A percentile compares a stretch with the other conserved stretches of the same genome.
phyloP scores from a whole-genome alignment of 2,888 invertebrate species.

The Lithophane leautieri region DNA sequence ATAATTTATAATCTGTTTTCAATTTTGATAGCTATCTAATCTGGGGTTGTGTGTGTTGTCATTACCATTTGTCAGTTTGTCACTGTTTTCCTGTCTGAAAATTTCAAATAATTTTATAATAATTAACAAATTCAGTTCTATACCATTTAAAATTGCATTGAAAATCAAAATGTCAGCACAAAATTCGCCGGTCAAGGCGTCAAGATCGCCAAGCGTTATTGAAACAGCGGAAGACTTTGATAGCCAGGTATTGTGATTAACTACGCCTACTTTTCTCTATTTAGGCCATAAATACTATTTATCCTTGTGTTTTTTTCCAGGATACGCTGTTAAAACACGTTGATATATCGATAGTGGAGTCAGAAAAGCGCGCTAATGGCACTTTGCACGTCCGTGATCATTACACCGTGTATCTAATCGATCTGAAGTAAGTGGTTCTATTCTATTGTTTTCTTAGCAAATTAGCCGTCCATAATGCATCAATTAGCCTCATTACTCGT shows the following conservation, averaged over 20 bases:
- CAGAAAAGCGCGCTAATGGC: slow-evolving; percentile 94
- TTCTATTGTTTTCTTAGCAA: slow-evolving; percentile 74
- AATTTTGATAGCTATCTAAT: slow-evolving; percentile 28
- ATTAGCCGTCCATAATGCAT: slow-evolving; percentile 68
- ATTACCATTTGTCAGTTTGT: slow-evolving; percentile 47
- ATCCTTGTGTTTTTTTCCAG: slow-evolving; percentile 81
- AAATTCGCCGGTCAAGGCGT: slow-evolving; percentile 80
- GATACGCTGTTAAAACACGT: slow-evolving; percentile 93
- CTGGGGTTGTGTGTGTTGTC: too few relatives aligned
- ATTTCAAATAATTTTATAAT: slow-evolving; percentile 42
- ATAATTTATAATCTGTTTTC: slow-evolving; percentile 41
- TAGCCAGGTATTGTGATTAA: slow-evolving; percentile 78
- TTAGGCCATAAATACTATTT: slow-evolving; percentile 44
- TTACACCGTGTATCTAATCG: slow-evolving; percentile 94
- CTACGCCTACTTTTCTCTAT: slow-evolving; percentile 80
- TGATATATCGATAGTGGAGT: slow-evolving; percentile 94
- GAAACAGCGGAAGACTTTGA: slow-evolving; percentile 84
- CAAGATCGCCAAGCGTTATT: slow-evolving; percentile 78
- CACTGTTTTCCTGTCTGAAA: slow-evolving; percentile 58
- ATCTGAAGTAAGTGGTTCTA: slow-evolving; percentile 92
- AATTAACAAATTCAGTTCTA: slow-evolving; percentile 16
- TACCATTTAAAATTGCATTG: slow-evolving; percentile 18
- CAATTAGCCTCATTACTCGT: slow-evolving; percentile 67
- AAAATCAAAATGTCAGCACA: slow-evolving; percentile 77
- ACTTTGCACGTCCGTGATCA: slow-evolving; percentile 94